phyloP scores from a whole-genome alignment of 2,888 invertebrate species.

The Ferdinandea cuprea region DNA sequence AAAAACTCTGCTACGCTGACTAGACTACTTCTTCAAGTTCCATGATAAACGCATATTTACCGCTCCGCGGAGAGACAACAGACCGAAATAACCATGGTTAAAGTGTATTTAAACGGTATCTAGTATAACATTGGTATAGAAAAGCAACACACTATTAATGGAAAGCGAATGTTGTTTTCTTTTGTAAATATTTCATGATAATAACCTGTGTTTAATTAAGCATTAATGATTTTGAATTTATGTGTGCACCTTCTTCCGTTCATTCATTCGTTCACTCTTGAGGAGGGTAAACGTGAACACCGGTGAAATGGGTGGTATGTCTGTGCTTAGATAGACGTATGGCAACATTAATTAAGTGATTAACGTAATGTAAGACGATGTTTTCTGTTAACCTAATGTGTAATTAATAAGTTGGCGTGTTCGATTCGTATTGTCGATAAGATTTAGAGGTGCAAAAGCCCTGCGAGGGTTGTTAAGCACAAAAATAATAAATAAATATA shows the following conservation, averaged over 20 bases:
- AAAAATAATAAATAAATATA: not conserved
- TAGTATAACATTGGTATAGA: too few relatives aligned
- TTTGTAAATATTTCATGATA: conserved; percentile 42
- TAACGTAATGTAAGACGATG: conserved; percentile 55
- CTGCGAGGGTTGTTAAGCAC: not conserved
- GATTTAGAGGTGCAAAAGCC: conserved; percentile 27
- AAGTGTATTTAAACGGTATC: too few relatives aligned
- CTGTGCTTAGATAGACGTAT: conserved; percentile 23
- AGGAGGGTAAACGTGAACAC: not conserved
- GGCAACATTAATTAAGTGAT: conserved; percentile 66
- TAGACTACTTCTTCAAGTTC: too few relatives aligned
- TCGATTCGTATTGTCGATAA: conserved; percentile 45
- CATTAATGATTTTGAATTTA: conserved; percentile 67
- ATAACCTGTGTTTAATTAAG: conserved; percentile 69
- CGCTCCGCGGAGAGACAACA: too few relatives aligned
- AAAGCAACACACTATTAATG: too few relatives aligned
- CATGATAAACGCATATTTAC: too few relatives aligned
- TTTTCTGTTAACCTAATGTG: conserved; percentile 58
- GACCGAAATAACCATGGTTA: too few relatives aligned
- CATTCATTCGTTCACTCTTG: conserved; percentile 6
- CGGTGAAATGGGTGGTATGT: conserved; percentile 4
- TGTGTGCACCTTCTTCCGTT: conserved; percentile 30
- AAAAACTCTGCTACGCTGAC: conserved; percentile 10
- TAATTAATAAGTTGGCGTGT: conserved; percentile 67
- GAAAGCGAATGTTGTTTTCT: not conserved